Base-by-base conservation (phyloP, 92 coral and sea anemone species). In the Palythoa heliodiscus region DNA sequence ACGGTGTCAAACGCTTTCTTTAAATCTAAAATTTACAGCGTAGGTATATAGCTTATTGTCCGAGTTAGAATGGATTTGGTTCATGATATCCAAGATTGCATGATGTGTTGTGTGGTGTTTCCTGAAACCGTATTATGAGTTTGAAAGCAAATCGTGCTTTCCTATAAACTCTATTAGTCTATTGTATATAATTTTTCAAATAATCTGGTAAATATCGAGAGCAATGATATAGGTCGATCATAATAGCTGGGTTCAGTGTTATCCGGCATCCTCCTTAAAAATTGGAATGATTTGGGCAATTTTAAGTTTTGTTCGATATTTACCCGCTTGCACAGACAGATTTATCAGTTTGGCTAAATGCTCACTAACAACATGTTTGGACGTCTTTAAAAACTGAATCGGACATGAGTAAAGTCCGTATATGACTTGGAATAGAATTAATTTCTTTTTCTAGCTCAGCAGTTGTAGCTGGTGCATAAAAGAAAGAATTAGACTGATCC, bases 81-180 rank as follows among this genome's bases (percentile, higher is more conserved):
- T 2, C 19, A 37, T 71, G 50, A 71, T 71, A 29, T 67, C 71
- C 71, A 67, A 67, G 70, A 64, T 64, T 64, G 15, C 70, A 64
- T 64, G 70, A 64, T 64, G 70, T 64, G 70, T 64, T 64, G 70
- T 2, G 20, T 64, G 70, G 70, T 64, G 70, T 64, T 64, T 64
- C 70, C 70, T 64, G 70, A 64, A 64, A 64, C 70, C 70, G 70
- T 64, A 64, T 20, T 64, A 2, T 54, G 61, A 54, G 61, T 54
- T 54, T 54, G 61, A 54, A 54, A 54, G 61, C 16, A 54, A 54
- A 54, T 54, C 61, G 61, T 54, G 61, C 61, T 54, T 54, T 54
- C 2, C 61, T 54, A 1, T 54, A 54, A 54, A 54, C 11, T 54
- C 61, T 54, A 54, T 54, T 2, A 54, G 16, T 54, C 61, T 54